Evolutionary conservation across 2,113 vertebrate genomes (phyloP).

Genomic region (Copsychus sechellarum): DNA sequence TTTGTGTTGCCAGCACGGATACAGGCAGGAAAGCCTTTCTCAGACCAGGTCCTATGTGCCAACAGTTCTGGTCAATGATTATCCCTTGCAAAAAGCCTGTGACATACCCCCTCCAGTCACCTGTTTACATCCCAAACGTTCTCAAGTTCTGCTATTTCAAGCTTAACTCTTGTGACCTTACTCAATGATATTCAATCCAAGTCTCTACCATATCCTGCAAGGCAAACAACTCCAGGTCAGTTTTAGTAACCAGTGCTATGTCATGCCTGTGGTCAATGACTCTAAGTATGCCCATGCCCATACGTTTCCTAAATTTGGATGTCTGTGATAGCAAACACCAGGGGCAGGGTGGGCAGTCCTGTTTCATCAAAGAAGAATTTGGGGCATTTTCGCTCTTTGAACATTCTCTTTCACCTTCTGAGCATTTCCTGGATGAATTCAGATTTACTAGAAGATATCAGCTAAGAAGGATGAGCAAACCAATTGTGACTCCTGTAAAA

Average conservation of each 20-base stretch:
- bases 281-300: slow-evolving; percentile 44
- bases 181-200: slow-evolving; percentile 40
- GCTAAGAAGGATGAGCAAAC: not conserved
- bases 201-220: slow-evolving; percentile 29
- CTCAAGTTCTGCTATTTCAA: slow-evolving; percentile 64
- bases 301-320: slow-evolving; percentile 26
- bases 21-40: not conserved
- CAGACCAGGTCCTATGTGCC: not conserved
- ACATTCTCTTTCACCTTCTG: not conserved
- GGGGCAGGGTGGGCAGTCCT: not conserved
- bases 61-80: slow-evolving; percentile 45
- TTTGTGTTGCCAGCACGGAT: not conserved
- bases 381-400: not conserved
- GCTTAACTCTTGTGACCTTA: slow-evolving; percentile 58
- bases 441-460: not conserved
- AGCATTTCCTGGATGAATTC: not conserved
- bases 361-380: not conserved
- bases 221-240: slow-evolving; percentile 31
- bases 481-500: slow-evolving; percentile 7
- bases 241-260: slow-evolving; percentile 62
- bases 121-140: slow-evolving; percentile 46
- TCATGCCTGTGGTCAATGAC: slow-evolving; percentile 48
- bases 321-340: slow-evolving; percentile 16
- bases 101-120: slow-evolving; percentile 29
- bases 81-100: slow-evolving; percentile 25